phyloP scores from a whole-genome alignment of 2,797 vertebrate genomes.

The Chanos chanos region DNA sequence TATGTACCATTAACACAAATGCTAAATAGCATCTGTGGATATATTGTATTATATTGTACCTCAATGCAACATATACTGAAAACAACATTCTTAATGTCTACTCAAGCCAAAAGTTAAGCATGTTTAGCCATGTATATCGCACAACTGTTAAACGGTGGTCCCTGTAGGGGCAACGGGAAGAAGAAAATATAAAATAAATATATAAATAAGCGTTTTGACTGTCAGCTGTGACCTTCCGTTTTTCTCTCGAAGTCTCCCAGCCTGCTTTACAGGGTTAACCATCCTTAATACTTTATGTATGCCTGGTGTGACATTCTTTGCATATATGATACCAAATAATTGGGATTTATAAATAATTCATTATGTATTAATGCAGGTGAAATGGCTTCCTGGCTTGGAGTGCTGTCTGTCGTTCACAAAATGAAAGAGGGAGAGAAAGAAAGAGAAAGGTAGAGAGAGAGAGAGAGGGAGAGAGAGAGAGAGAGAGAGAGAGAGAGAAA shows the following conservation, averaged over 20 bases:
- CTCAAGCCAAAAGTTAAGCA: no score
- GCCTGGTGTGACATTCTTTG: slow-evolving; percentile 96
- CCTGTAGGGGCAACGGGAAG: slow-evolving; percentile 23
- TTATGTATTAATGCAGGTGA: slow-evolving; percentile 95
- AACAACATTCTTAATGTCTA: no score
- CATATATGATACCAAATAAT: slow-evolving; percentile 99
- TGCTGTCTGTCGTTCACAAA: slow-evolving; percentile 77
- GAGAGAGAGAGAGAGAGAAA: slow-evolving; percentile 40
- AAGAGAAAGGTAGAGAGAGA: slow-evolving; percentile 14
- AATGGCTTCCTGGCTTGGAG: slow-evolving; percentile 86
- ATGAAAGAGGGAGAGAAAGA: slow-evolving; percentile 61
- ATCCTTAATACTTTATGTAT: slow-evolving; percentile 96
- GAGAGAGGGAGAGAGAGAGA: slow-evolving; percentile 27
- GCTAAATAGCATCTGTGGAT: no score
- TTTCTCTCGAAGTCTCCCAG: slow-evolving; percentile 64
- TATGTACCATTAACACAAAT: no score
- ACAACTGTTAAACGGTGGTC: no score
- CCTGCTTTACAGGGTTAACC: slow-evolving; percentile 88
- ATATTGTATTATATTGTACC: no score
- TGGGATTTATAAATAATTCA: slow-evolving; percentile 99
- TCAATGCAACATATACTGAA: no score
- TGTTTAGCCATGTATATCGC: no score
- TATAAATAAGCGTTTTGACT: slow-evolving; percentile 53
- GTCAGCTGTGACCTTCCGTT: slow-evolving; percentile 75
- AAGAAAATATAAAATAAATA: slow-evolving; percentile 12